Evolutionary conservation across 2,888 invertebrate genomes (phyloP).

Genomic region (Linyphia triangularis): DNA sequence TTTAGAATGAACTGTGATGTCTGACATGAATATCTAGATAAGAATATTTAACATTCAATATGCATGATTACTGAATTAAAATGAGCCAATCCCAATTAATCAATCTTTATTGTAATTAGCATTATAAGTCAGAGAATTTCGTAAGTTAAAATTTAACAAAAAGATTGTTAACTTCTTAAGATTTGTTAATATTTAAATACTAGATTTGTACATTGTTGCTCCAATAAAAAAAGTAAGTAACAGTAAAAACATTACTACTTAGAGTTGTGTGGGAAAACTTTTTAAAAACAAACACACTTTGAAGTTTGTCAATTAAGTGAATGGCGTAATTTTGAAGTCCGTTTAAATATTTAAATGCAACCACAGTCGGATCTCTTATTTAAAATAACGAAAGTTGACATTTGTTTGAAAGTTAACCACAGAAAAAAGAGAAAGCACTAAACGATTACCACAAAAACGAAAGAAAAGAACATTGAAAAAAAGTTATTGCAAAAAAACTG

Average conservation of each 20-base stretch:
- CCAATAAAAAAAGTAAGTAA: not conserved
- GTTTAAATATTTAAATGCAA: slow-evolving; percentile 56
- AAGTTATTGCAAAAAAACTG: slow-evolving; percentile 44
- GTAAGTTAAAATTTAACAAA: too few species aligned
- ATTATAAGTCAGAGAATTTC: too few species aligned
- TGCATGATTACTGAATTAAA: too few species aligned
- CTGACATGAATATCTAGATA: too few species aligned
- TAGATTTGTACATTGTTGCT: too few species aligned
- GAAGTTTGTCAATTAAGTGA: slow-evolving; percentile 22
- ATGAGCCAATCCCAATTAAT: too few species aligned
- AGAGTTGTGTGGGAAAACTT: not conserved
- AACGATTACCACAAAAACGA: slow-evolving; percentile 10
- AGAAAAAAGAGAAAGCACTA: slow-evolving; percentile 20
- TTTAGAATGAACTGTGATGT: too few species aligned
- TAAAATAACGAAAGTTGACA: slow-evolving; percentile 8
- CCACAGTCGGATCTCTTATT: slow-evolving; percentile 53
- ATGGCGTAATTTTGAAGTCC: slow-evolving; percentile 12
- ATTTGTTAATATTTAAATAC: not conserved
- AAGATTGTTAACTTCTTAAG: too few species aligned
- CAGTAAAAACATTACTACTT: not conserved
- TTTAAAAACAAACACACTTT: not conserved
- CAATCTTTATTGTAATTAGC: too few species aligned
- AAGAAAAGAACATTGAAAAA: slow-evolving; percentile 25
- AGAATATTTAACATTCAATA: too few species aligned
- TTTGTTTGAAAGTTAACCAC: slow-evolving; percentile 47